These are phyloP conservation scores for Australoheros scitulus DNA, from an alignment of 2,113 vertebrate species.

Conservation along the genomic window DNA sequence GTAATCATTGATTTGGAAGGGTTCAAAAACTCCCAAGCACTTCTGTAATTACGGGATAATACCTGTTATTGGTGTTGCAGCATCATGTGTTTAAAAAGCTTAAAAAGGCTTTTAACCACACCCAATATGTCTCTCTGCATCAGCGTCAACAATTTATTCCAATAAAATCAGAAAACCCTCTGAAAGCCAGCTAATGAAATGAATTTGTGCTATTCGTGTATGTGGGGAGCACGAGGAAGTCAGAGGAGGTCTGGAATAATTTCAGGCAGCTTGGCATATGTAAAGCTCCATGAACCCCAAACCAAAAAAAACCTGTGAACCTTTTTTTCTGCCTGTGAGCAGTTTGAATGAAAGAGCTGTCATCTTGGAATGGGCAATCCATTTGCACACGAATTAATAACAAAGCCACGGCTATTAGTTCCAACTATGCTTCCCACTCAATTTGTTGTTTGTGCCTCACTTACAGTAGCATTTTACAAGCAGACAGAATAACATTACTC, in stretches of 20 bases:
- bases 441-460: background rate
- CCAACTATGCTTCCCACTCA: background rate
- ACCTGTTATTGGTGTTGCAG: background rate
- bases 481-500: background rate
- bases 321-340: background rate
- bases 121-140: background rate
- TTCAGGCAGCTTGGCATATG: background rate
- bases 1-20: background rate
- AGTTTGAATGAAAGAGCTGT: constrained; percentile 8
- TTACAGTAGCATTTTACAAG: background rate
- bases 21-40: background rate
- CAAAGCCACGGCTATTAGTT: constrained; percentile 7
- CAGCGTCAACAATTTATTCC: background rate
- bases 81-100: background rate
- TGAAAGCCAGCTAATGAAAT: background rate
- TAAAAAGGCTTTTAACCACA: background rate
- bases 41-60: background rate
- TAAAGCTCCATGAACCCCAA: background rate
- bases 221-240: background rate
- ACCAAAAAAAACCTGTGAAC: background rate
- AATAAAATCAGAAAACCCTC: background rate
- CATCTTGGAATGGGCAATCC: background rate
- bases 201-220: background rate
- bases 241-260: background rate
- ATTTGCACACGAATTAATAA: background rate